These are phyloP conservation scores for Centruroides sculpturatus DNA, from an alignment of 1,140 invertebrate genomes.

Conservation along the genomic window DNA sequence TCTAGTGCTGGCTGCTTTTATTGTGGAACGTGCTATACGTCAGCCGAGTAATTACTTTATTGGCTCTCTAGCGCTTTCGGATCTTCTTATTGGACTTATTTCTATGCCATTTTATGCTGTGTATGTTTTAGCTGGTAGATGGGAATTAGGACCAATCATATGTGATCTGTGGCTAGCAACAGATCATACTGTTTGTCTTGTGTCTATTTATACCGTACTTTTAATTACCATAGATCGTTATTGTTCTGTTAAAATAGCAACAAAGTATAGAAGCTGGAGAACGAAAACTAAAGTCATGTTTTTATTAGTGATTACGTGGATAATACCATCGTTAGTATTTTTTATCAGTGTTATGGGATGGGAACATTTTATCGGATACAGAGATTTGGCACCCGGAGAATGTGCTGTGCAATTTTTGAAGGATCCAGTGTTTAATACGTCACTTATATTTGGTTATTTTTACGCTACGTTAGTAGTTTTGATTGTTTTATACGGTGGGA, in stretches of 20 bases:
- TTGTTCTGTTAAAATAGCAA: constrained; percentile 97
- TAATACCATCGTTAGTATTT: constrained; percentile 88
- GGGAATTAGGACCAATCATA: constrained; percentile 88
- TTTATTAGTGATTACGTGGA: constrained; percentile 81
- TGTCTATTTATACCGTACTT: constrained; percentile 97
- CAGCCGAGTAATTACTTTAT: constrained; percentile 99
- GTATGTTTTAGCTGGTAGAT: constrained; percentile 90
- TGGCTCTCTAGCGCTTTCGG: constrained; percentile 91
- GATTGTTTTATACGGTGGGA: constrained; percentile 88
- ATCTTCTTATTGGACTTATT: constrained; percentile 84
- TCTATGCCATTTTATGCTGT: constrained; percentile 57
- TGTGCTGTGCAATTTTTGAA: constrained; percentile 97
- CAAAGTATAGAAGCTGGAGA: constrained; percentile 91
- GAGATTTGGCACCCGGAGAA: constrained; percentile 69
- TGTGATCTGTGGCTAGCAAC: constrained; percentile 98
- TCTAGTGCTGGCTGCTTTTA: constrained; percentile 87
- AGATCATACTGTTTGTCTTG: constrained; percentile 97
- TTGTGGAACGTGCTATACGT: constrained; percentile 89
- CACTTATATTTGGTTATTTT: constrained; percentile 95
- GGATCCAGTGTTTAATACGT: constrained; percentile 93
- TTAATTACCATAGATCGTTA: constrained; percentile 97
- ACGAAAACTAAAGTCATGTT: constrained; percentile 82
- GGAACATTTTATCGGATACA: constrained; percentile 90
- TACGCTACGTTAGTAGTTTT: constrained; percentile 90
- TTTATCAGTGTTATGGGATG: constrained; percentile 98